Percentiles rank a stretch among this genome's conserved stretches.
phyloP scores from a whole-genome alignment of 2,797 vertebrate genomes.

The Enteromius unitaeniatus region DNA sequence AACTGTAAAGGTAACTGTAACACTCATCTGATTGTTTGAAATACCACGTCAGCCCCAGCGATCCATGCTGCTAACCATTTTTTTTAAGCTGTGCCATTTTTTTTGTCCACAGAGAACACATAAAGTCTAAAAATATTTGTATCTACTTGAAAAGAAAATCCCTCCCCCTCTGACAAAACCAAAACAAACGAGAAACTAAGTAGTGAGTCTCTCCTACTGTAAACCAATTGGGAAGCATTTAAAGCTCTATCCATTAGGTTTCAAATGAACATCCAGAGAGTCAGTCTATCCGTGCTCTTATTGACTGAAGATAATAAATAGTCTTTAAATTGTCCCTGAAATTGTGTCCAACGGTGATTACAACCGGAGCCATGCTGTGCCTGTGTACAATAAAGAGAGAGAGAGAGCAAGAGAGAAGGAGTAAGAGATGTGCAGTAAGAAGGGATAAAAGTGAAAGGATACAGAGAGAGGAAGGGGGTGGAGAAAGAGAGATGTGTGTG shows the following conservation, averaged over 20 bases:
- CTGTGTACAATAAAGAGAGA: slow-evolving; percentile 78
- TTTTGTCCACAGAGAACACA: neutral
- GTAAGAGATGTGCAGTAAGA: slow-evolving; percentile 61
- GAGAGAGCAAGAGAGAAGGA: slow-evolving; percentile 31
- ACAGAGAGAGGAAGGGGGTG: slow-evolving; percentile 57
- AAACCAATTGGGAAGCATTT: slow-evolving; percentile 65
- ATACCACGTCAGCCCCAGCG: neutral
- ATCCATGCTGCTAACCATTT: neutral
- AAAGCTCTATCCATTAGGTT: slow-evolving; percentile 74
- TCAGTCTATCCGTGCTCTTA: slow-evolving; percentile 80
- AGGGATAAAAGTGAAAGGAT: slow-evolving; percentile 37
- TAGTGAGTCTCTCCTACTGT: slow-evolving; percentile 56
- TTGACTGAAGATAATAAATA: slow-evolving; percentile 98
- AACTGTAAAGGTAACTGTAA: neutral
- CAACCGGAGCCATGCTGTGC: slow-evolving; percentile 95
- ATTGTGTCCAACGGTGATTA: slow-evolving; percentile 99
- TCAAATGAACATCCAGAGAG: slow-evolving; percentile 77
- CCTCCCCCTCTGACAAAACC: slow-evolving; percentile 3
- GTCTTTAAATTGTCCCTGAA: slow-evolving; percentile 99
- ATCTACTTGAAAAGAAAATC: slow-evolving; percentile 1
- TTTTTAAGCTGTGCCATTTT: neutral
- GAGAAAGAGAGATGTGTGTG: slow-evolving; percentile 64
- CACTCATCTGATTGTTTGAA: neutral
- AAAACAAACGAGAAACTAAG: slow-evolving; percentile 46
- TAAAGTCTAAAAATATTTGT: neutral